Evolutionary conservation across 1,140 invertebrate genomes (phyloP), one percentile per base, ranked within the genome.

Genomic region (Maniola jurtina): DNA sequence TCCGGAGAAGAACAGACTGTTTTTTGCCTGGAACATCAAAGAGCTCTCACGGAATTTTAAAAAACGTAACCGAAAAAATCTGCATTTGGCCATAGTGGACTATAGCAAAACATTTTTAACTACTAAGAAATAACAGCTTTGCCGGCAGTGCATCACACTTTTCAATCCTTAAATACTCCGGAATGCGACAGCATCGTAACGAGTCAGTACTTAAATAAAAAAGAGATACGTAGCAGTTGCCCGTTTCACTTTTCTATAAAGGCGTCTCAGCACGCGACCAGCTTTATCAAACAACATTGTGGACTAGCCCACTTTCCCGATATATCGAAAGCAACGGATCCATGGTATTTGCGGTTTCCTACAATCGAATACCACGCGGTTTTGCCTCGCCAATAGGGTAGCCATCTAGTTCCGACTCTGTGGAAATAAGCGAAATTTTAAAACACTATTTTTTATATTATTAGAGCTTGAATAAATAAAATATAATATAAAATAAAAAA

Each of bases 261-360:
- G 70, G 70, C 67, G 59, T 70, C 35, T 59, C 55, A 73, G 73
- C 75, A 80, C 78, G 78, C 72, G 78, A 74, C 75, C 52, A 69
- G 64, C 61, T 61, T 79, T 83, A 84, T 84, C 76, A 79, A 77
- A 77, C 76, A 79, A 69, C 78, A 68, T 68, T 73, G 76, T 72
- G 78, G 76, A 77, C 72, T 78, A 83, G 76, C 77, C 81, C 67
- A 84, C 83, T 88, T 85, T 88, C 83, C 74, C 38, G 75, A 82
- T 81, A 77, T 74, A 81, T 83, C 77, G 82, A 85, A 88, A 86
- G 82, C 83, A 84, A 80, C 77, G 81, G 83, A 82, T 81, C 76
- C 70, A 70, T 68, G 69, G 68, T 71, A 80, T 84, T 84, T 84
- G 86, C 75, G 81, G 84, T 86, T 83, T 73, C 75, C 76, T 80